These are phyloP conservation scores for Hedya salicella DNA, from an alignment of 2,888 invertebrate genomes.

Conservation along the genomic window DNA sequence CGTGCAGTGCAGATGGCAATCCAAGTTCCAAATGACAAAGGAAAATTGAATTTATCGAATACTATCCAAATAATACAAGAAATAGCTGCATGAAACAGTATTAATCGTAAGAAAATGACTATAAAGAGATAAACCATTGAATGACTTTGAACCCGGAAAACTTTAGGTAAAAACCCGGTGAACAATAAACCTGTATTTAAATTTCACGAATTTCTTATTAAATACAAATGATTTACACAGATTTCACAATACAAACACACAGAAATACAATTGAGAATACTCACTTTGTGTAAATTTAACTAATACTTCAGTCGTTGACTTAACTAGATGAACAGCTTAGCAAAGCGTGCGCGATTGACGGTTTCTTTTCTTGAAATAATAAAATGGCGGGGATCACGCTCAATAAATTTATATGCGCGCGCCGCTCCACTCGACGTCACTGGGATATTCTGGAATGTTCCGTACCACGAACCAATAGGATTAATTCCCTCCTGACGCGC, in stretches of 20 bases:
- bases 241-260: slow-evolving; percentile 21
- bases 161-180: not conserved
- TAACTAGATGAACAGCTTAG: slow-evolving; percentile 73
- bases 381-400: slow-evolving; percentile 64
- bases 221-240: slow-evolving; percentile 19
- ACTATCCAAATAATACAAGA: not conserved
- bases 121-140: slow-evolving; percentile 5
- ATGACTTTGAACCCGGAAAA: not conserved
- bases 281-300: slow-evolving; percentile 65
- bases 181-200: not conserved
- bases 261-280: slow-evolving; percentile 51
- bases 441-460: slow-evolving; percentile 79
- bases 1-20: slow-evolving; percentile 23
- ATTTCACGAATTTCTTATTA: slow-evolving; percentile 9
- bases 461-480: slow-evolving; percentile 63
- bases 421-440: slow-evolving; percentile 71
- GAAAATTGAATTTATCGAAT: not conserved
- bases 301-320: slow-evolving; percentile 65
- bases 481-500: slow-evolving; percentile 49
- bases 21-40: slow-evolving; percentile 29
- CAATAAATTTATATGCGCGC: slow-evolving; percentile 61
- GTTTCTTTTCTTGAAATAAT: slow-evolving; percentile 78
- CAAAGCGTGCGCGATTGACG: slow-evolving; percentile 81
- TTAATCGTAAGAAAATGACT: not conserved
- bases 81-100: not conserved